Conservation (phyloP, 2,797 vertebrate genomes). For the Pseudomugil gertrudae region DNA sequence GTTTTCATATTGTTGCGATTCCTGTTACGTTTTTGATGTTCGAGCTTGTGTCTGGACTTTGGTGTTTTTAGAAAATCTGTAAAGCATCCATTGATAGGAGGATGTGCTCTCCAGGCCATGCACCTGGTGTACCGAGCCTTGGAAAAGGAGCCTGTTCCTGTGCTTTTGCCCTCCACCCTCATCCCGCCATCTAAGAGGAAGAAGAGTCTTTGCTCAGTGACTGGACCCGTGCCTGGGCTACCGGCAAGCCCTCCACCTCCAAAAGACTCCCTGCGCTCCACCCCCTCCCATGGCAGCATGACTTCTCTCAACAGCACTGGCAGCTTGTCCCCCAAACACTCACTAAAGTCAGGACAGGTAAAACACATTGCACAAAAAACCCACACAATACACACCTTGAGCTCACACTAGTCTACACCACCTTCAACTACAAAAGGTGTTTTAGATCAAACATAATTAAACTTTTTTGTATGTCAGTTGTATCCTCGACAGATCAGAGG, state of each 20-base stretch:
- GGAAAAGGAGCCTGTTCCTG: slow-evolving; percentile 96
- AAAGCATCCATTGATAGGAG: slow-evolving; percentile 8
- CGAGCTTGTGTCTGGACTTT: not conserved
- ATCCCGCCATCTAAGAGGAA: slow-evolving; percentile 94
- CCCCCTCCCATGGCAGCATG: slow-evolving; percentile 93
- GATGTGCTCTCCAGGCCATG: slow-evolving; percentile 87
- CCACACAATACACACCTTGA: not conserved
- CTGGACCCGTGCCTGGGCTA: slow-evolving; percentile 85
- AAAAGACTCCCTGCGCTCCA: slow-evolving; percentile 94
- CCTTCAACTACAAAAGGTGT: not conserved
- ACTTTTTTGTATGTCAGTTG: not conserved
- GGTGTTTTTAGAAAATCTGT: not conserved
- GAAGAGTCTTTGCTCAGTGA: slow-evolving; percentile 83
- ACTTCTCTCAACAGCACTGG: slow-evolving; percentile 94
- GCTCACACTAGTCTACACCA: not conserved
- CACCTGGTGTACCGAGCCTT: slow-evolving; percentile 97
- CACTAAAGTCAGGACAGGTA: slow-evolving; percentile 90
- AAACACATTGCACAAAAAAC: slow-evolving; percentile 1
- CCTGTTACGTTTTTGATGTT: not conserved
- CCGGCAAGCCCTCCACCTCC: slow-evolving; percentile 94
- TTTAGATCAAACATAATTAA: not conserved
- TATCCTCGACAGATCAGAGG: not conserved
- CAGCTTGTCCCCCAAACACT: slow-evolving; percentile 95
- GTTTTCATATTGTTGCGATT: not conserved
- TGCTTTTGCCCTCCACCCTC: slow-evolving; percentile 87